phyloP scores from a whole-genome alignment of 2,888 invertebrate genomes.

The Drosophila mayaguana region DNA sequence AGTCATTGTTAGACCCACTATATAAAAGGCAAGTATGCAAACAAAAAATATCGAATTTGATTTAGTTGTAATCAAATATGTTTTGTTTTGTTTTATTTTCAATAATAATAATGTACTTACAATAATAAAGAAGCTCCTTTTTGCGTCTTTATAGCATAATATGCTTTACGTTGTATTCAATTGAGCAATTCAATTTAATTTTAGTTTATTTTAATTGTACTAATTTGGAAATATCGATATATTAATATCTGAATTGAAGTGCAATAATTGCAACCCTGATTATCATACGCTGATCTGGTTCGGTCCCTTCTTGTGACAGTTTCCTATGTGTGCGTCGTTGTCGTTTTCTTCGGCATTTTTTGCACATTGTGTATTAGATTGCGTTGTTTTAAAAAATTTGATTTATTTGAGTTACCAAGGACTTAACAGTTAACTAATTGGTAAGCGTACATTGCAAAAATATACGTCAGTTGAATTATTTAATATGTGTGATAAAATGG shows the following conservation, averaged over 20 bases:
- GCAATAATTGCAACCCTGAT: slow-evolving; percentile 6
- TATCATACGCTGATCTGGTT: slow-evolving; percentile 19
- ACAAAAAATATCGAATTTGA: not conserved
- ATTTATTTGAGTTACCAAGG: slow-evolving; percentile 13
- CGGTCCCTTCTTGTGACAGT: slow-evolving; percentile 20
- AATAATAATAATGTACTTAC: not conserved
- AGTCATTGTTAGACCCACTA: too few species aligned
- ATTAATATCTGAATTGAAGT: not conserved
- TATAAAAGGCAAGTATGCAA: not conserved
- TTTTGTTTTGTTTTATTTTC: not conserved
- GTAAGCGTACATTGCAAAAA: slow-evolving; percentile 20
- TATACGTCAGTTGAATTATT: not conserved
- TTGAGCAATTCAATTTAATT: too few species aligned
- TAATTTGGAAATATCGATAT: not conserved
- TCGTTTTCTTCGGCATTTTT: slow-evolving; percentile 59
- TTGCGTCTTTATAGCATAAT: not conserved
- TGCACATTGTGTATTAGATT: slow-evolving; percentile 46
- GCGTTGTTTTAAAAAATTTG: slow-evolving; percentile 17
- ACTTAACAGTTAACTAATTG: slow-evolving; percentile 7
- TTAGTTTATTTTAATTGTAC: too few species aligned
- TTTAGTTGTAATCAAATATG: not conserved
- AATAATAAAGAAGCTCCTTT: not conserved
- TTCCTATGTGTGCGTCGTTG: slow-evolving; percentile 51
- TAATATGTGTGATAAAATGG: slow-evolving; percentile 11
- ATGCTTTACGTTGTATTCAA: not conserved